A percentile compares a stretch with the other conserved stretches of the same genome.
Conservation (phyloP, 2,113 vertebrate species). For the Pseudois nayaur region DNA sequence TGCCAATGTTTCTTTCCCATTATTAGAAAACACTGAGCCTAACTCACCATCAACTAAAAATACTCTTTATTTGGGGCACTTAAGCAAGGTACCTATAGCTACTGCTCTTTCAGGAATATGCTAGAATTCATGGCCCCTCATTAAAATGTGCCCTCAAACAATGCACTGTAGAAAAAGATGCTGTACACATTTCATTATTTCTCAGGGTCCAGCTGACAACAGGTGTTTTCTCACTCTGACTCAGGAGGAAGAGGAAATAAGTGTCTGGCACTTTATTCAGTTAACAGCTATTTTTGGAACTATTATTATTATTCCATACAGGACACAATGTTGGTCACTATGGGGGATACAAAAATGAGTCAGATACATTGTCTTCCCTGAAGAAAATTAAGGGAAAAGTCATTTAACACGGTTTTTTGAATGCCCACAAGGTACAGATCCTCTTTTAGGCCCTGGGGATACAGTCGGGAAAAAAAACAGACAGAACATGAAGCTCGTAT, state of each 20-base stretch:
- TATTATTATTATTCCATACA: background rate
- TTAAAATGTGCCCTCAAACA: background rate
- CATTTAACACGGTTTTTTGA: background rate
- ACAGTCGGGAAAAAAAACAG: background rate
- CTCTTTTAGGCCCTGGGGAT: background rate
- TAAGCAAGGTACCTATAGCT: background rate
- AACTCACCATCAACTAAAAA: background rate
- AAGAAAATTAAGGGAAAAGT: slow-evolving; percentile 16
- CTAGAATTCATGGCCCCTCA: background rate
- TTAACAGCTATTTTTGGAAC: slow-evolving; percentile 6
- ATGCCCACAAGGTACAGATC: background rate
- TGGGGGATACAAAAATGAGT: background rate
- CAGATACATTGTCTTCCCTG: background rate
- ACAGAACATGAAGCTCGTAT: background rate
- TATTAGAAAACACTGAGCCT: background rate
- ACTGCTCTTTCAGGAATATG: background rate
- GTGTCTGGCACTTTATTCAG: background rate
- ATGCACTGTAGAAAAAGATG: background rate
- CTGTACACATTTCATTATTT: background rate
- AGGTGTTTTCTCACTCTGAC: background rate
- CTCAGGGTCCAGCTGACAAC: background rate
- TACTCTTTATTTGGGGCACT: background rate
- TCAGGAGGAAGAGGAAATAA: background rate
- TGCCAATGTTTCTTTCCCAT: background rate
- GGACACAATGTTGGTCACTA: background rate